Base-by-base conservation (phyloP, 2,888 invertebrate genomes). In the Tetragonisca angustula region DNA sequence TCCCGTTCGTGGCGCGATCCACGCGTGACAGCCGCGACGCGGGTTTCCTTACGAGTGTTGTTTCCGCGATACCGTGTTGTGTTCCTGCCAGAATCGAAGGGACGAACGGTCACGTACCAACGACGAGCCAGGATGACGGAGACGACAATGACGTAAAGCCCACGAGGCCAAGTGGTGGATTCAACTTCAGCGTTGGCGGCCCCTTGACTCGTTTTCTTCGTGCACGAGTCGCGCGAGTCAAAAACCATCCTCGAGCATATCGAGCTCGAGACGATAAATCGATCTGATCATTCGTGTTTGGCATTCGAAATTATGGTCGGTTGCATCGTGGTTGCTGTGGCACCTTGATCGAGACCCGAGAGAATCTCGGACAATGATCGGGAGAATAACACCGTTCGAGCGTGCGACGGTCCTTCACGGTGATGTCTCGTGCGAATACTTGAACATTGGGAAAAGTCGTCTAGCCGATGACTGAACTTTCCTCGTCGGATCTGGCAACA, bases 101-200 rank as follows among this genome's bases (percentile, higher is more conserved):
- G 36, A 74, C 81, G 76, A 69, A 83, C 83, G 68, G 36, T 54
- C 83, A 68, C 83, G 76, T 79, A 76, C 49, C 65, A 70, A 24
- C 61, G 27, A 24, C 61, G 27, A 52, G 76, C 61, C 73, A 80
- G 85, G 76, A 84, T 85, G 84, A 85, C 81, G 85, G 74, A 69
- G 79, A 85, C 87, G 87, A 82, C 78, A 87, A 84, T 81, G 84
- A 86, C 80, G 86, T 84, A 84, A 87, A 81, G 68, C 83, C 81
- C 79, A 86, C 86, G 86, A 89, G 84, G 80, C 79, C 76, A 75
- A 78, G 72, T 82, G 11, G 72, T 82, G 11, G 62, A 85, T 72
- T 74, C 74, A 84, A 68, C n/a, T 79, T 9, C 11, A 0, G 0
- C 43, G 43, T 43, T 43, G 43, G 9, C 43, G 36, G 59, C 64